phyloP scores from a whole-genome alignment of 2,888 invertebrate genomes.

The Seira ritae region DNA sequence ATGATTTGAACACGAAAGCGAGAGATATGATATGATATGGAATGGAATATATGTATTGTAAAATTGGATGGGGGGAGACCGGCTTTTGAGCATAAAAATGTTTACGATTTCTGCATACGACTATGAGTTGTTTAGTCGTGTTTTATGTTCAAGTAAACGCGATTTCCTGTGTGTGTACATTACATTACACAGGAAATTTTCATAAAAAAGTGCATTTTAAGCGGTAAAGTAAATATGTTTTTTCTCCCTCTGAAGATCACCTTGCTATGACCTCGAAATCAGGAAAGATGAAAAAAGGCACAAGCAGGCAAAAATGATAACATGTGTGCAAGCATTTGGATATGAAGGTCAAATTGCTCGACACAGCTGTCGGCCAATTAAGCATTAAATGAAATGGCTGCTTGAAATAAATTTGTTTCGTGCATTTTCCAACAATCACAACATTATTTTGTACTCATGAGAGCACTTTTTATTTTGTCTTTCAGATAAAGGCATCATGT shows the following conservation, averaged over 20 bases:
- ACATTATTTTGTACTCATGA: too few relatives aligned
- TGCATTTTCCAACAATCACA: not conserved
- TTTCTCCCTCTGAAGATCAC: too few relatives aligned
- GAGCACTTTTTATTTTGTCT: not conserved
- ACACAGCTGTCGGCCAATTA: not conserved
- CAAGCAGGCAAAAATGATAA: slow-evolving; percentile 17
- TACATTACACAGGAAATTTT: not conserved
- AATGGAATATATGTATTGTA: not conserved
- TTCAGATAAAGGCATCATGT: slow-evolving; percentile 48
- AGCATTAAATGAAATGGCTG: not conserved
- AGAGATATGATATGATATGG: slow-evolving; percentile 34
- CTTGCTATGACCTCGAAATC: slow-evolving; percentile 49
- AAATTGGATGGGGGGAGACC: not conserved
- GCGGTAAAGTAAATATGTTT: slow-evolving; percentile 17
- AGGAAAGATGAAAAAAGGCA: slow-evolving; percentile 30
- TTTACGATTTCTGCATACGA: not conserved
- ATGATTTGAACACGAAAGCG: too few relatives aligned
- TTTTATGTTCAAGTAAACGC: not conserved
- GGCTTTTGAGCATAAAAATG: slow-evolving; percentile 11
- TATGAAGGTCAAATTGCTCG: slow-evolving; percentile 47
- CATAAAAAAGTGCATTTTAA: slow-evolving; percentile 26
- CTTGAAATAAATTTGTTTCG: not conserved
- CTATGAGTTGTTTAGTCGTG: not conserved
- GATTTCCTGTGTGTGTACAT: not conserved
- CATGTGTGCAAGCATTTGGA: not conserved